Conservation (phyloP, 2,888 invertebrate genomes). For the Orgyia antiqua region DNA sequence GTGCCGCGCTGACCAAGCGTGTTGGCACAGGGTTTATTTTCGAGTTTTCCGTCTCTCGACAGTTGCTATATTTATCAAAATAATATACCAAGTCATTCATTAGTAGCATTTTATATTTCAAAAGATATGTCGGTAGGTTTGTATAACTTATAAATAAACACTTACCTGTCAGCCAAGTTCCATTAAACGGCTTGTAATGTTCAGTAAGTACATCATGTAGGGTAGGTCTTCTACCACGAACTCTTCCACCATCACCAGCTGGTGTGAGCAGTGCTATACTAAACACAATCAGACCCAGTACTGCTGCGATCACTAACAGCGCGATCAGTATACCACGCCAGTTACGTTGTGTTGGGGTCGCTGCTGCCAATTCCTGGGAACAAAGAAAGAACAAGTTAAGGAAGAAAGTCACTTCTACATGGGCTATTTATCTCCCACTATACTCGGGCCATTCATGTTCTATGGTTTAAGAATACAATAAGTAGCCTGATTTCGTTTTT, state of each 20-base stretch:
- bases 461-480: not conserved
- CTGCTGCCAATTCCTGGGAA: constrained; percentile 91
- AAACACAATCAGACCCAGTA: constrained; percentile 92
- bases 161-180: constrained; percentile 71
- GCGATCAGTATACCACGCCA: constrained; percentile 97
- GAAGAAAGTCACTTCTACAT: no score
- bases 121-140: no score
- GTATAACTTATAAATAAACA: no score
- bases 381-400: not conserved
- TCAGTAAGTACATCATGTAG: constrained; percentile 82
- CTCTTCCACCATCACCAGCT: constrained; percentile 82
- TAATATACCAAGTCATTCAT: no score
- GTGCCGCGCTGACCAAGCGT: no score
- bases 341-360: constrained; percentile 91
- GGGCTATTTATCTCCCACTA: no score
- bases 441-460: no score
- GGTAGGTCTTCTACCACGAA: constrained; percentile 82
- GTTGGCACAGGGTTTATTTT: no score
- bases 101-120: no score
- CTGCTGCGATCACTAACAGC: constrained; percentile 91
- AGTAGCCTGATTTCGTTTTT: not conserved
- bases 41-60: no score
- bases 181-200: constrained; percentile 83
- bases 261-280: constrained; percentile 95
- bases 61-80: no score